Conservation (phyloP, 2,888 invertebrate species). For the Ecdyonurus torrentis region DNA sequence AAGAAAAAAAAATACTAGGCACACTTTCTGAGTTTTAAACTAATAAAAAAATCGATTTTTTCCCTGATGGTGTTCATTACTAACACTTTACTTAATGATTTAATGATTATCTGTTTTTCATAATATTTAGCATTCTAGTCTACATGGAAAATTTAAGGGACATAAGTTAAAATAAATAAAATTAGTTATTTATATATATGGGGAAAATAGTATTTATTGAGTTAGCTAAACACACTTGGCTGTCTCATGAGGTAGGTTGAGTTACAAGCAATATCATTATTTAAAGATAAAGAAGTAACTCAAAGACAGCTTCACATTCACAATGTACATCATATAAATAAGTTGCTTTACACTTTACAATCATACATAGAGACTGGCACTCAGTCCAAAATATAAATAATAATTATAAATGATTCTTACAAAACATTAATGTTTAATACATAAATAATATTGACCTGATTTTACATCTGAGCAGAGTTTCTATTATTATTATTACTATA, state of each 20-base stretch:
- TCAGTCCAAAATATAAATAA: constrained; percentile 2
- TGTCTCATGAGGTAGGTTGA: constrained; percentile 2
- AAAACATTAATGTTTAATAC: not conserved
- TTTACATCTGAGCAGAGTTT: not conserved
- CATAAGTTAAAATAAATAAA: no score
- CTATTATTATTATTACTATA: not conserved
- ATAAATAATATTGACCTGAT: not conserved
- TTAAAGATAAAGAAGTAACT: not conserved
- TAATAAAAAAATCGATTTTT: no score
- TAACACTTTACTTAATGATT: no score
- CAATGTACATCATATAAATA: not conserved
- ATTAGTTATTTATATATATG: not conserved
- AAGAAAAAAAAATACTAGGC: no score
- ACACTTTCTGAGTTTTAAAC: no score
- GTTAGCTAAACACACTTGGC: not conserved
- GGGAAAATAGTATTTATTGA: not conserved
- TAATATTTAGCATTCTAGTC: no score
- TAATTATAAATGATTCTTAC: not conserved
- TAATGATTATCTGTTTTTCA: no score
- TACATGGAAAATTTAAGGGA: no score
- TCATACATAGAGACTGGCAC: constrained; percentile 2
- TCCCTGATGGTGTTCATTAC: no score
- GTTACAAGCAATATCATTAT: not conserved
- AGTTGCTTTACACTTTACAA: not conserved
- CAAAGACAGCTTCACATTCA: not conserved